These are phyloP conservation scores for Callaeas wilsoni DNA, from an alignment of 2,113 vertebrate species.

Conservation along the genomic window DNA sequence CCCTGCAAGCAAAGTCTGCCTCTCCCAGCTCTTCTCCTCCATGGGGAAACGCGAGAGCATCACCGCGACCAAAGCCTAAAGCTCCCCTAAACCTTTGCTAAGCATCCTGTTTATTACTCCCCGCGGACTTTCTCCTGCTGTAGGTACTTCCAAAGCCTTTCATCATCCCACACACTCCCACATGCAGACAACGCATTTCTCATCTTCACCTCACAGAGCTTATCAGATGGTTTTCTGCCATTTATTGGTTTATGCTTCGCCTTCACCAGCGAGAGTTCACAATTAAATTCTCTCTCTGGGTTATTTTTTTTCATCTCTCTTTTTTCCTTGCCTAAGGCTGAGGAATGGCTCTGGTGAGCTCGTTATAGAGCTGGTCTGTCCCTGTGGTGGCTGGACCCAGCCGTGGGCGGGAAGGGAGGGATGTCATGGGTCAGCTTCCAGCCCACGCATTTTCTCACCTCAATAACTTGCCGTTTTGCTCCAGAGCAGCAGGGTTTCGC, in stretches of 20 bases:
- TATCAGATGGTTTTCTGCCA: neutral
- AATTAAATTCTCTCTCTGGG: neutral
- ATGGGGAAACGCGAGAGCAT: neutral
- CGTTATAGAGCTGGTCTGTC: neutral
- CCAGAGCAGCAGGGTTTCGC: neutral
- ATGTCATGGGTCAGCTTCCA: neutral
- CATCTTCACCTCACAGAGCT: neutral
- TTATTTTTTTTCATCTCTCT: neutral
- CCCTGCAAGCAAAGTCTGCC: neutral
- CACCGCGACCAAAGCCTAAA: neutral
- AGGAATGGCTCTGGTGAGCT: neutral
- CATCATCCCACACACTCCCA: neutral
- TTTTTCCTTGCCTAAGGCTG: neutral
- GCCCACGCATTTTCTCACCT: neutral
- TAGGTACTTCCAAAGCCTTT: neutral
- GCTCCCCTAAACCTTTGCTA: neutral
- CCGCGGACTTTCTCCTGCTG: fast-evolving
- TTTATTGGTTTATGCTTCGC: neutral
- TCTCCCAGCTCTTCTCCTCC: neutral
- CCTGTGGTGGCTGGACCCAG: neutral
- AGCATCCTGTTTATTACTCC: neutral
- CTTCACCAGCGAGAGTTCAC: neutral
- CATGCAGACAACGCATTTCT: neutral
- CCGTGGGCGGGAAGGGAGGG: neutral
- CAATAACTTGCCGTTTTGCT: neutral